Conservation (phyloP, 2,113 vertebrate genomes). For the Struthidea cinerea region DNA sequence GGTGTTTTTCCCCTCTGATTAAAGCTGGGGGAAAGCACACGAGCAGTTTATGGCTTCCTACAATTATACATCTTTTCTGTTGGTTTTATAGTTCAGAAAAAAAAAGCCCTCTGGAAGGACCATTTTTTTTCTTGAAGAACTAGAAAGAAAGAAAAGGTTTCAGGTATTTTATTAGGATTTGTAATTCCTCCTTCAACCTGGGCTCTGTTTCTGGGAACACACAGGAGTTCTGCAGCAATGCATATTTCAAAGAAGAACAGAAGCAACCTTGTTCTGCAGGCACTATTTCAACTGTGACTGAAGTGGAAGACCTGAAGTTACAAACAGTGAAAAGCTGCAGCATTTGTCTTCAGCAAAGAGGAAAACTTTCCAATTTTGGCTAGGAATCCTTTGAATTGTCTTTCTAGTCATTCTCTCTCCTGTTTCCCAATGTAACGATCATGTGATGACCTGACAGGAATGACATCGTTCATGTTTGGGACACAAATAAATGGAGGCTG, state of each 20-base stretch:
- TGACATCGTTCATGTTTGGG: neutral
- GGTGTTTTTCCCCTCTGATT: neutral
- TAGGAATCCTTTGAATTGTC: neutral
- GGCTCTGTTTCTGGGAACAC: neutral
- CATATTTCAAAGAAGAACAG: neutral
- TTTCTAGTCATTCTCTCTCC: neutral
- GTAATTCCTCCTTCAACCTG: neutral
- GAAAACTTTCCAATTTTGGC: neutral
- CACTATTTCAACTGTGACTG: neutral
- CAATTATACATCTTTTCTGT: neutral
- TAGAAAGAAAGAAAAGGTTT: neutral
- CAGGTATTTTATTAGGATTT: neutral
- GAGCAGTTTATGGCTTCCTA: neutral
- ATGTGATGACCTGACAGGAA: neutral
- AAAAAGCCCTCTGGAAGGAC: neutral
- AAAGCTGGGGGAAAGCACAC: neutral
- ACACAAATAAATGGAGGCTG: neutral
- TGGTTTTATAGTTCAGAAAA: neutral
- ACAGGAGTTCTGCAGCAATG: neutral
- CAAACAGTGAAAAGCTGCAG: neutral
- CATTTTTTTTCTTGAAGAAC: neutral
- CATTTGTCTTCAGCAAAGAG: neutral
- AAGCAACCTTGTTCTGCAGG: neutral
- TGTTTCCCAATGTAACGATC: neutral
- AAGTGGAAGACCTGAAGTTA: neutral